Evolutionary conservation across 1,140 invertebrate genomes (phyloP).

Genomic region (Rhagoletis zephyria): DNA sequence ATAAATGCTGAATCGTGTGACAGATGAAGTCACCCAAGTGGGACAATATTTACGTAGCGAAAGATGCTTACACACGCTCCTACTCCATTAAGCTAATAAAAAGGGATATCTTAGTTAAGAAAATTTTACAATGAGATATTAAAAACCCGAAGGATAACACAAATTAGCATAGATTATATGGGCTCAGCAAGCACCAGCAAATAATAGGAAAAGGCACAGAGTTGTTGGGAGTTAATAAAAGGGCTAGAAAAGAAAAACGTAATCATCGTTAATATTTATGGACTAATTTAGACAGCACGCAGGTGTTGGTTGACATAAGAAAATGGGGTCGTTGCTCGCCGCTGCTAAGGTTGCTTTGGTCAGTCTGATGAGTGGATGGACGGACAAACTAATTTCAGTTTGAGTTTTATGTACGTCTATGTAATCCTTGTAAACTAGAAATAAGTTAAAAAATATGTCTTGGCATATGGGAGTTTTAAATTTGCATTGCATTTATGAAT

Average conservation of each 20-base stretch:
- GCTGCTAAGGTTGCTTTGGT: neutral
- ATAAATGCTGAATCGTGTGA: neutral
- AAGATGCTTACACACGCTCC: neutral
- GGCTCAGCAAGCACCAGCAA: neutral
- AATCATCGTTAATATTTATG: constrained; percentile 47
- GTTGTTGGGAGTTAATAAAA: neutral
- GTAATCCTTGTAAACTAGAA: too few relatives aligned
- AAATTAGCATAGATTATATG: constrained; percentile 44
- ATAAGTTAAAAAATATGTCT: too few relatives aligned
- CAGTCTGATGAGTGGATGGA: neutral
- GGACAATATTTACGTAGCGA: neutral
- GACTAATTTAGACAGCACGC: constrained; percentile 16
- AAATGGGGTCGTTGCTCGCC: neutral
- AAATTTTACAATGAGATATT: constrained; percentile 10
- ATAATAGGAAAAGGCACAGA: neutral
- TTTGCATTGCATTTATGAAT: too few relatives aligned
- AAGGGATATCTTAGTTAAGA: constrained; percentile 27
- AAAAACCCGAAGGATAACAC: constrained; percentile 41
- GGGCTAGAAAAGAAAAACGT: neutral
- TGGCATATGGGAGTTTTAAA: too few relatives aligned
- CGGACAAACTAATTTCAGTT: too few relatives aligned
- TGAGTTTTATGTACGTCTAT: too few relatives aligned
- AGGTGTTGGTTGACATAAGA: neutral
- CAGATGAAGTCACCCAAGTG: neutral
- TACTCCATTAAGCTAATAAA: neutral